Base-by-base conservation (phyloP, 2,113 vertebrate genomes). In the Etia nguti region DNA sequence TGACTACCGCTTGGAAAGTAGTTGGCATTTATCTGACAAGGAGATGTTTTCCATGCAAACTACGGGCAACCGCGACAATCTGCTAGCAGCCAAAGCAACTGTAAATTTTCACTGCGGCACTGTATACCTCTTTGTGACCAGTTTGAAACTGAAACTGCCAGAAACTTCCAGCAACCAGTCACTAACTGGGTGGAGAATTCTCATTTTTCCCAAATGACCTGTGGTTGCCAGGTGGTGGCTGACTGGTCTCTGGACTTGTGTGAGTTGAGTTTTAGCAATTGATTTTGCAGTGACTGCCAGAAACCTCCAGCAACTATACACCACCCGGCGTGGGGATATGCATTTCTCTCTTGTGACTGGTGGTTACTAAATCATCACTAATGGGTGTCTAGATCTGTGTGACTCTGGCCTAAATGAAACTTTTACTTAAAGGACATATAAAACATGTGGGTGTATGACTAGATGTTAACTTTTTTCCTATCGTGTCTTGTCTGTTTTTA, bases 31-130 rank as follows among this genome's bases (percentile, higher is more conserved):
- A 11, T 48, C 24, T 46, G 70, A 75, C 24, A 77, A 77, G 24
- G 43, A 8, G 16, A 29, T 12, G 24, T 77, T 20, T 77, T 50
- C 70, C 9, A 77, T 77, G 43, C 24, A 50, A 31, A 77, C 24
- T 31, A 77, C 10, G 0, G 43, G 2, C 24, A 50, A 50, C 24
- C 1, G 0, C 2, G 1, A 29, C 15, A 8, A 50, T 50, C 43
- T 77, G 3, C 70, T 38, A n/a, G 2, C 60, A 38, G 31, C 36
- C 60, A 38, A 65, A 38, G 31, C 34, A 38, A n/a, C 6, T 75
- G 16, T 29, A 12, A 75, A 11, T 26, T 75, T 31, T 75, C 43
- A 48, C 5, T 31, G 16, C 3, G 26, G 16, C 70, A 48, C 10
- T 29, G 9, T 31, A 50, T 31, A 50, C 43, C 15, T 75, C 41